phyloP scores from a whole-genome alignment of 2,113 vertebrate species.

The Parotia lawesii region DNA sequence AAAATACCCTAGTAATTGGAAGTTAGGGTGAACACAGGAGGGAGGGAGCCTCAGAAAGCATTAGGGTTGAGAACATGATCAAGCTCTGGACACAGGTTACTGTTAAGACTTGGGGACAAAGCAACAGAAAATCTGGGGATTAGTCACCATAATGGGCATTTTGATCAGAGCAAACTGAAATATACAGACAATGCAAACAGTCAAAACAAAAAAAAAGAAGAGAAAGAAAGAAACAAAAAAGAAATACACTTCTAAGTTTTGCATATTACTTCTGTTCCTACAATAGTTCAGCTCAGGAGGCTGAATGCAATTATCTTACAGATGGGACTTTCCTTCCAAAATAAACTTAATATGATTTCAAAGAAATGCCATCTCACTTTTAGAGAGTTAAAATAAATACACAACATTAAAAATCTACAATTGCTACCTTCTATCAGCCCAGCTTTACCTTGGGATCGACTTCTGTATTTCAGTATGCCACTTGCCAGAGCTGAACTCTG shows the following conservation, averaged over 20 bases:
- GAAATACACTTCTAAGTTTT: not conserved
- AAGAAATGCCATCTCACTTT: not conserved
- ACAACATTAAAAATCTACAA: not conserved
- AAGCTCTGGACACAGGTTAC: not conserved
- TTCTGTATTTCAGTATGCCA: conserved; percentile 81
- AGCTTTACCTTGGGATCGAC: conserved; percentile 82
- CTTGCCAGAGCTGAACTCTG: conserved; percentile 76
- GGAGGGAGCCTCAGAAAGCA: not conserved
- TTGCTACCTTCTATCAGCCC: not conserved
- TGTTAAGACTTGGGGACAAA: not conserved
- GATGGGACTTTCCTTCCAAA: not conserved
- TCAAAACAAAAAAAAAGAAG: not conserved
- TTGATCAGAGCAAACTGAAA: not conserved
- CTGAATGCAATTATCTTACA: not conserved
- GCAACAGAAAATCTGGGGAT: not conserved
- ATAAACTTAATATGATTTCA: not conserved
- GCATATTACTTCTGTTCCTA: not conserved
- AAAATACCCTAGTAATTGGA: not conserved
- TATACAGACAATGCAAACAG: not conserved
- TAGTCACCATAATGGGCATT: not conserved
- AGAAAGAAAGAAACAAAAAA: not conserved
- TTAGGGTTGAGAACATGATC: not conserved
- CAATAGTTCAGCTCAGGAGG: not conserved
- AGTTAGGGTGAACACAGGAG: not conserved
- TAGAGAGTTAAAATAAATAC: not conserved